Evolutionary conservation across 2,888 invertebrate species (phyloP).

Genomic region (Dynastes tityus): DNA sequence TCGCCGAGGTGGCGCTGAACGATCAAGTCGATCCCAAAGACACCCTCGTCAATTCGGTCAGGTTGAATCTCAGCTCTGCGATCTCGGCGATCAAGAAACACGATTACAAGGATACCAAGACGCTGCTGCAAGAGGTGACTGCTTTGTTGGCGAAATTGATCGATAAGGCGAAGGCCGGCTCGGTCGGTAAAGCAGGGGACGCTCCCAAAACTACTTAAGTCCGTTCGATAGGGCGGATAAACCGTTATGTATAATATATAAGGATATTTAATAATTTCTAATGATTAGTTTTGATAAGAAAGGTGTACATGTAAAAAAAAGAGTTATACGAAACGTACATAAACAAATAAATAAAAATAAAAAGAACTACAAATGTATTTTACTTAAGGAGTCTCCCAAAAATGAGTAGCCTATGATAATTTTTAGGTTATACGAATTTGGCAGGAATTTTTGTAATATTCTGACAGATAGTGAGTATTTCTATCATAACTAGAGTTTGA

Average conservation of each 20-base stretch:
- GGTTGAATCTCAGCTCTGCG: constrained; percentile 65
- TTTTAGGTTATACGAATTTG: neutral
- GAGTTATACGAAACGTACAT: neutral
- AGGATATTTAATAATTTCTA: constrained; percentile 21
- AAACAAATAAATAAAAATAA: neutral
- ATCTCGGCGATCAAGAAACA: constrained; percentile 68
- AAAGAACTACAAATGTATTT: neutral
- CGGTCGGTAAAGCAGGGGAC: constrained; percentile 40
- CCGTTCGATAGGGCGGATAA: neutral
- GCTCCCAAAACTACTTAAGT: constrained; percentile 16
- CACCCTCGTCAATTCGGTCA: constrained; percentile 63
- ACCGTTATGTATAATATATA: neutral
- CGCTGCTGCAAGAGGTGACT: constrained; percentile 65
- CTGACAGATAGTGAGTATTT: neutral
- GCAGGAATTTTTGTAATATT: neutral
- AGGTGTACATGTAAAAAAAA: constrained; percentile 23
- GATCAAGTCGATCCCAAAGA: constrained; percentile 66
- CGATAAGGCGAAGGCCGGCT: constrained; percentile 55
- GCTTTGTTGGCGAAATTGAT: constrained; percentile 61
- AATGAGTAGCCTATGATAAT: neutral
- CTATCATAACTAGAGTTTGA: no score
- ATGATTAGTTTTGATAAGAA: constrained; percentile 29
- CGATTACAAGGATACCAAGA: constrained; percentile 65
- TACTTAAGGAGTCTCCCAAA: neutral
- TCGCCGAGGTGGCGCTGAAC: constrained; percentile 76